A percentile compares a stretch with the other conserved stretches of the same genome.
These are phyloP conservation scores for Hofmannophila pseudospretella DNA, from an alignment of 2,888 invertebrate species.

Conservation along the genomic window DNA sequence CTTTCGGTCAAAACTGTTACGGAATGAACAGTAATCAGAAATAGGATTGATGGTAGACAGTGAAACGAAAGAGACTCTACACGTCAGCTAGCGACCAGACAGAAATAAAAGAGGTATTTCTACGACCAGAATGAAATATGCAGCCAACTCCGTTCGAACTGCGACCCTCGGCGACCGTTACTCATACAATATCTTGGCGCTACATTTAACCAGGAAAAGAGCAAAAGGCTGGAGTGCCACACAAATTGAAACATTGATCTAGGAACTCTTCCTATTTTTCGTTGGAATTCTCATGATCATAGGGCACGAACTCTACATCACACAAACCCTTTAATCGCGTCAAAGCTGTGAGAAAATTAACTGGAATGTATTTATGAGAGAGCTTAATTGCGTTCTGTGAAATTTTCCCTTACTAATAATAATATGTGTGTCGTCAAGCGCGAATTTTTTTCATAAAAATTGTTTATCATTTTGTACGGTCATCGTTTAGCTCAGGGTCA, in stretches of 20 bases:
- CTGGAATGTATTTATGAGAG: too few relatives aligned
- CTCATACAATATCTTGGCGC: constrained; percentile 33
- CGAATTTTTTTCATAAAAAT: constrained; percentile 8
- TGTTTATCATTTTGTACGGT: constrained; percentile 2
- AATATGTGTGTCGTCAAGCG: too few relatives aligned
- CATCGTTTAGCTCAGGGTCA: constrained; percentile 19
- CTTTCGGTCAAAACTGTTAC: too few relatives aligned
- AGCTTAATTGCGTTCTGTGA: too few relatives aligned
- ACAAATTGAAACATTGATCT: too few relatives aligned
- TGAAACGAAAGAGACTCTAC: constrained; percentile 27
- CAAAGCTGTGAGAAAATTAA: too few relatives aligned
- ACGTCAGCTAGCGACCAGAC: constrained; percentile 52
- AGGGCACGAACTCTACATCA: too few relatives aligned
- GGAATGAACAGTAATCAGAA: neutral
- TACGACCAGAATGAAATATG: constrained; percentile 53
- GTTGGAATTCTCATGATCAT: too few relatives aligned
- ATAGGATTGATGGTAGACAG: neutral
- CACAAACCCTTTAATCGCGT: too few relatives aligned
- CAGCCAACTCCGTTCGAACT: constrained; percentile 45
- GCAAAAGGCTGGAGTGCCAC: neutral
- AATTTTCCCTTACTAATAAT: too few relatives aligned
- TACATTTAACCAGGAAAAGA: constrained; percentile 15
- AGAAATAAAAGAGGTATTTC: constrained; percentile 50
- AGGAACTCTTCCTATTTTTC: too few relatives aligned
- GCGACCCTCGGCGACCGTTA: constrained; percentile 38